phyloP scores from a whole-genome alignment of 2,797 vertebrate species.

The Gallinago nigripennis region DNA sequence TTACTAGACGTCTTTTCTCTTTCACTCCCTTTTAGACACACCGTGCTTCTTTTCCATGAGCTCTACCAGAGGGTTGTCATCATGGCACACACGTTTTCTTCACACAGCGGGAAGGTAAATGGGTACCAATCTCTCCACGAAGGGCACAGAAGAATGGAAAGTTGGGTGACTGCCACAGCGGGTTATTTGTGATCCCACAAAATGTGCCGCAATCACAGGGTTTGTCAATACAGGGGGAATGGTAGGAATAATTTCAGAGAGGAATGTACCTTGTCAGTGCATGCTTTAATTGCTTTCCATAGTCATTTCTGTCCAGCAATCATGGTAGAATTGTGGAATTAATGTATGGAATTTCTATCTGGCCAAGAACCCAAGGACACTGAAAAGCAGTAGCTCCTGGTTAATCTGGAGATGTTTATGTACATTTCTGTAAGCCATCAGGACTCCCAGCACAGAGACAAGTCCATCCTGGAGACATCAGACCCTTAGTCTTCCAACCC shows the following conservation, averaged over 20 bases:
- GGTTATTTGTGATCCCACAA: background rate
- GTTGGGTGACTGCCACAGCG: background rate
- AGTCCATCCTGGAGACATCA: background rate
- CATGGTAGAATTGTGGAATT: background rate
- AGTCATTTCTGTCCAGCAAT: background rate
- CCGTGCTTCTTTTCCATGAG: background rate
- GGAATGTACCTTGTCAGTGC: background rate
- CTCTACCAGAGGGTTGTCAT: background rate
- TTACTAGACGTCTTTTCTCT: background rate
- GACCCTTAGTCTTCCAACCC: background rate
- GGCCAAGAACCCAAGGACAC: background rate
- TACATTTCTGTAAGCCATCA: background rate
- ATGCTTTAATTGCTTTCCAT: background rate
- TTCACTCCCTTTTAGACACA: background rate
- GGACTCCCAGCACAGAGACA: background rate
- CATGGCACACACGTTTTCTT: rapidly evolving
- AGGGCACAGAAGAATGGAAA: background rate
- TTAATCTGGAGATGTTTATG: background rate
- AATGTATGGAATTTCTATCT: background rate
- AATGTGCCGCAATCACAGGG: background rate
- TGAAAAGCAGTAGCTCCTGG: background rate
- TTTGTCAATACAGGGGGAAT: background rate
- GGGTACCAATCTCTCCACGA: background rate
- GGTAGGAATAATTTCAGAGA: background rate
- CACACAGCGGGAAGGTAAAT: background rate